Percentiles rank a stretch among this genome's conserved stretches.
These are phyloP conservation scores for Clivina fossor DNA, from an alignment of 2,888 invertebrate genomes.

Conservation along the genomic window DNA sequence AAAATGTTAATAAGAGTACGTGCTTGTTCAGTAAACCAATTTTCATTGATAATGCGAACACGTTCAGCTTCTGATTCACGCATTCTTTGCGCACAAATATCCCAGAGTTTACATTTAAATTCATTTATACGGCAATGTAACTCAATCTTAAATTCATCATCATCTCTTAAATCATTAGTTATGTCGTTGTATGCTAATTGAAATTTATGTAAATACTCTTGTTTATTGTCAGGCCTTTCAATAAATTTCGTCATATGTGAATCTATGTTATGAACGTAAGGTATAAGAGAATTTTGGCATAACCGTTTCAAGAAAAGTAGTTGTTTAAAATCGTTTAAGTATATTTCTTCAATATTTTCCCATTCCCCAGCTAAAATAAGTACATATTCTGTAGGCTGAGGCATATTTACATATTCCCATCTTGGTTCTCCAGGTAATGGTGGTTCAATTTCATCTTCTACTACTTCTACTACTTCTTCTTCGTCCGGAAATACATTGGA, in stretches of 20 bases:
- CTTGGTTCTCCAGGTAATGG: constrained; percentile 47
- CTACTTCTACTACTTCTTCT: constrained; percentile 29
- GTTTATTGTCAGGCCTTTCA: constrained; percentile 60
- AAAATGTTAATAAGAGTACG: constrained; percentile 59
- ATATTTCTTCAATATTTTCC: constrained; percentile 53
- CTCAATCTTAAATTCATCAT: constrained; percentile 62
- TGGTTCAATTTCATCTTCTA: constrained; percentile 27
- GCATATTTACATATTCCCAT: constrained; percentile 51
- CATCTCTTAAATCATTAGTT: constrained; percentile 60
- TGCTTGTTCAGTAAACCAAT: constrained; percentile 61
- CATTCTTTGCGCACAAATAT: constrained; percentile 61
- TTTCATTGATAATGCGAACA: constrained; percentile 56
- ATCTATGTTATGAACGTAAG: constrained; percentile 59
- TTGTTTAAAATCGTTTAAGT: constrained; percentile 58
- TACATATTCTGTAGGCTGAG: constrained; percentile 45
- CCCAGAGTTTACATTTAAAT: constrained; percentile 54
- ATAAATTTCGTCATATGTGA: constrained; percentile 60
- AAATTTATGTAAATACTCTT: constrained; percentile 59
- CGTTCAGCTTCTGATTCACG: constrained; percentile 58
- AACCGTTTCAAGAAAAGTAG: constrained; percentile 61
- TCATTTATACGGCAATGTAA: constrained; percentile 57
- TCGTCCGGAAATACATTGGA: no score
- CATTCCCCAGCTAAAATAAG: constrained; percentile 52
- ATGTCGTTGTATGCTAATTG: constrained; percentile 63
- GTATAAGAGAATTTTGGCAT: constrained; percentile 58